phyloP scores from a whole-genome alignment of 2,113 vertebrate genomes.

The Neogobius melanostomus region DNA sequence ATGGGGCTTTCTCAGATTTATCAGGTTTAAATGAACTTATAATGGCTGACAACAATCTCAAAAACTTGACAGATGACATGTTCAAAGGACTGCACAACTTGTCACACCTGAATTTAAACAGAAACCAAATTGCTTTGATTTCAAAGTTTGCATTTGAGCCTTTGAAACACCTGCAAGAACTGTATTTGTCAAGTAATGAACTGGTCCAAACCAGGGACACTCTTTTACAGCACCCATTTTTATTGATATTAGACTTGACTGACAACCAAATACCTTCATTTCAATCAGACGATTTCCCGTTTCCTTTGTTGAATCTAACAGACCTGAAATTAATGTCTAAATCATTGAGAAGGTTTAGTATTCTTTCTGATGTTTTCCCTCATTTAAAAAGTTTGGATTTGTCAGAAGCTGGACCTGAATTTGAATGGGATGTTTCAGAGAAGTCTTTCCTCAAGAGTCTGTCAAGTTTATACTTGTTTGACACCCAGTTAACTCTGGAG shows the following conservation, averaged over 20 bases:
- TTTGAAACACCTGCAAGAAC: background rate
- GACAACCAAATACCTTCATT: background rate
- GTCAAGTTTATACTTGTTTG: slow-evolving; percentile 7
- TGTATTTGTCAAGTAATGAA: background rate
- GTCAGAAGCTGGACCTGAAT: background rate
- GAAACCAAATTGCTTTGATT: background rate
- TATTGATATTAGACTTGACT: slow-evolving; percentile 6
- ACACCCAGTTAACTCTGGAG: background rate
- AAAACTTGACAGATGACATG: slow-evolving; percentile 13
- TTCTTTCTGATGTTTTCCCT: slow-evolving; percentile 52
- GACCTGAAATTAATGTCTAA: slow-evolving; percentile 1
- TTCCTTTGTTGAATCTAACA: background rate
- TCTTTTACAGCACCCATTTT: background rate
- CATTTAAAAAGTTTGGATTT: slow-evolving; percentile 39
- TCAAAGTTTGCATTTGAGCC: background rate
- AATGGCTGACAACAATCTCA: background rate
- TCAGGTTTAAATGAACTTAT: background rate
- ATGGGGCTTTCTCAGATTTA: slow-evolving; percentile 30
- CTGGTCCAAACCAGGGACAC: background rate
- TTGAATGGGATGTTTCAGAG: slow-evolving; percentile 47
- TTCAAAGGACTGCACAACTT: slow-evolving; percentile 43
- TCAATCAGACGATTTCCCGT: background rate
- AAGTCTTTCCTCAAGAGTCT: slow-evolving; percentile 49
- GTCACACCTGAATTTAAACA: background rate
- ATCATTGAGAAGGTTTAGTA: slow-evolving; percentile 34